Base-by-base conservation (phyloP, 2,888 invertebrate genomes). In the Mesochorus sp. region DNA sequence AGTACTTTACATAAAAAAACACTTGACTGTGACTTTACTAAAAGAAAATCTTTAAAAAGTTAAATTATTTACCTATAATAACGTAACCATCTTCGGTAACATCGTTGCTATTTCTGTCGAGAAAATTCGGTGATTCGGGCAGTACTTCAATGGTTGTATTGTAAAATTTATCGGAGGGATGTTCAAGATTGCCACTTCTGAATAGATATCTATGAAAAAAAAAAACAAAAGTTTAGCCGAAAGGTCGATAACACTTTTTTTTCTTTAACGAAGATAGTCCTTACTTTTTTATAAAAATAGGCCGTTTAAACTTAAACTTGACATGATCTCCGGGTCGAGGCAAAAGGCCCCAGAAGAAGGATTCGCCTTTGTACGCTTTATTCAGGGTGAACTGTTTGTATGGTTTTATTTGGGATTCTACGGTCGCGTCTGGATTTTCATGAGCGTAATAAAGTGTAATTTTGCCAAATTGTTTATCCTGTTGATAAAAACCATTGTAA, bases 401-500 rank as follows among this genome's bases (percentile, higher is more conserved):
- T 10, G 95, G 94, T 82, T 95, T 95, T 74, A 98, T 95, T 73
- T 95, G 94, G 1, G 96, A 95, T 49, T 93, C 93, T 3, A 96
- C 93, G 31, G 88, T 91, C 0, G 95, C 95, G 64, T 95, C 92
- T 0, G 96, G 96, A 91, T 97, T 97, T 28, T 92, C 92, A 87
- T 97, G 97, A 0, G 96, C 95, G 88, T 94, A 95, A 91, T 94
- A 97, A 34, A 96, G 92, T 5, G 95, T 94, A 49, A 96, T 93
- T 87, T 96, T 96, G 17, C 97, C 97, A 91, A 97, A 98, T 87
- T 97, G 96, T 84, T 95, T 95, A 89, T 98, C 97, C 96, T 97
- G 91, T 24, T 19, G 91, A 90, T n/a, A n/a, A n/a, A n/a, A n/a
- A n/a, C n/a, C n/a, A n/a, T n/a, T n/a, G n/a, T n/a, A n/a, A n/a